A percentile compares a stretch with the other conserved stretches of the same genome.
These are phyloP conservation scores for Anthonomus grandis DNA, from an alignment of 1,140 invertebrate species.

Conservation along the genomic window DNA sequence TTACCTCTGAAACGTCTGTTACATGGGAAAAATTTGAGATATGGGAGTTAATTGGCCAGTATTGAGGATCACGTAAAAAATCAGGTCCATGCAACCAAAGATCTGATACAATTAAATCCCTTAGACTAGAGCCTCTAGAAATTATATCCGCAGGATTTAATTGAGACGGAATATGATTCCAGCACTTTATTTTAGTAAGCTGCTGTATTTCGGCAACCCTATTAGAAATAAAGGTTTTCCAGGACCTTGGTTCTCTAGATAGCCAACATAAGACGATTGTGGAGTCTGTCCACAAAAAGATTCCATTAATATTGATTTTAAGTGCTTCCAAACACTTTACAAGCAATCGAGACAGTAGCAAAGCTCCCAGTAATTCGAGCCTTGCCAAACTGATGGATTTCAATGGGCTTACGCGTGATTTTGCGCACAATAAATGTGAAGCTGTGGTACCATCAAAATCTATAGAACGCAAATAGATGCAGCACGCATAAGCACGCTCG, in stretches of 20 bases:
- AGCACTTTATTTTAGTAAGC: conserved; percentile 33
- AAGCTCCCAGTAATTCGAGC: conserved; percentile 41
- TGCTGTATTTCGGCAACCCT: conserved; percentile 41
- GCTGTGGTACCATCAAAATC: neutral
- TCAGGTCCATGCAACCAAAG: conserved; percentile 24
- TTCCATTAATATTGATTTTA: conserved; percentile 28
- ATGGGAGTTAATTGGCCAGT: no score
- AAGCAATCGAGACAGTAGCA: conserved; percentile 35
- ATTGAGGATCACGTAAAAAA: no score
- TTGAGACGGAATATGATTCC: conserved; percentile 43
- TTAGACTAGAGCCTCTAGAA: conserved; percentile 37
- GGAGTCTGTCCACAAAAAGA: conserved; percentile 47
- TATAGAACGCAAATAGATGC: conserved; percentile 29
- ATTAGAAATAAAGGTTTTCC: conserved; percentile 47
- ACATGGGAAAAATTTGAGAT: no score
- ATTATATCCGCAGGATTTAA: conserved; percentile 45
- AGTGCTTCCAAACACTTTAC: conserved; percentile 25
- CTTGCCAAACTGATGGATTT: conserved; percentile 44
- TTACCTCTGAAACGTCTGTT: no score
- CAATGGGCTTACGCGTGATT: conserved; percentile 45
- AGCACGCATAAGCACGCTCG: conserved; percentile 36
- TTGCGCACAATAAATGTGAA: conserved; percentile 28
- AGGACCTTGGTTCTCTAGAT: conserved; percentile 34
- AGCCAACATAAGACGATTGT: conserved; percentile 49
- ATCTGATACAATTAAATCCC: neutral